Conservation (phyloP, 2,113 vertebrate species). For the Sardina pilchardus region DNA sequence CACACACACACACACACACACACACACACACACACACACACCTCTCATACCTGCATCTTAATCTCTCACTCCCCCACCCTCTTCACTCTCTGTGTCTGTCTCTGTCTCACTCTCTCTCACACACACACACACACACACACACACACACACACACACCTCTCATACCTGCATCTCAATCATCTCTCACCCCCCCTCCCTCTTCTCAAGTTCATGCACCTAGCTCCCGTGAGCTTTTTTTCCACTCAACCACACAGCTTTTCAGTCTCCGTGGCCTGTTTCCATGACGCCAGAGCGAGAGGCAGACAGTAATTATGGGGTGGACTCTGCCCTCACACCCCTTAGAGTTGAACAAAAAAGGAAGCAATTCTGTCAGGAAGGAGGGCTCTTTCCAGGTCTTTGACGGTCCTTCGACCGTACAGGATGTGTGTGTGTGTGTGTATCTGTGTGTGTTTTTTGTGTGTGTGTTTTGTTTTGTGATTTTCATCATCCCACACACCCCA, state of each 20-base stretch:
- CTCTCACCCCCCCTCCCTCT: not conserved
- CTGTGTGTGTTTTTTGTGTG: not conserved
- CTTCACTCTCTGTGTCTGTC: not conserved
- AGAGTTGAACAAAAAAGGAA: constrained; percentile 1
- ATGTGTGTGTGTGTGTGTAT: not conserved
- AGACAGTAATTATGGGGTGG: constrained; percentile 36
- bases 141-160: not conserved
- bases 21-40: not conserved
- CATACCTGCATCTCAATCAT: not conserved
- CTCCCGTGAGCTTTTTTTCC: not conserved
- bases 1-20: not conserved
- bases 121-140: not conserved
- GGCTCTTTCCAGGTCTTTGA: not conserved
- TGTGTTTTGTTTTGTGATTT: not conserved
- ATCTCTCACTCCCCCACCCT: not conserved
- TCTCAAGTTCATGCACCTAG: not conserved
- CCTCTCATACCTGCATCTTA: not conserved
- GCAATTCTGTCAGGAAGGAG: not conserved
- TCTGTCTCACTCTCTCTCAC: too few relatives aligned
- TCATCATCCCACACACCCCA: too few relatives aligned
- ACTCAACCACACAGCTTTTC: not conserved
- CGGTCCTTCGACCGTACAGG: not conserved
- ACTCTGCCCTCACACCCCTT: not conserved
- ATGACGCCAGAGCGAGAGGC: constrained; percentile 31
- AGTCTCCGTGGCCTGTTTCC: constrained; percentile 30